Conservation (phyloP, 2,113 vertebrate species). For the Callocephalon fimbriatum region DNA sequence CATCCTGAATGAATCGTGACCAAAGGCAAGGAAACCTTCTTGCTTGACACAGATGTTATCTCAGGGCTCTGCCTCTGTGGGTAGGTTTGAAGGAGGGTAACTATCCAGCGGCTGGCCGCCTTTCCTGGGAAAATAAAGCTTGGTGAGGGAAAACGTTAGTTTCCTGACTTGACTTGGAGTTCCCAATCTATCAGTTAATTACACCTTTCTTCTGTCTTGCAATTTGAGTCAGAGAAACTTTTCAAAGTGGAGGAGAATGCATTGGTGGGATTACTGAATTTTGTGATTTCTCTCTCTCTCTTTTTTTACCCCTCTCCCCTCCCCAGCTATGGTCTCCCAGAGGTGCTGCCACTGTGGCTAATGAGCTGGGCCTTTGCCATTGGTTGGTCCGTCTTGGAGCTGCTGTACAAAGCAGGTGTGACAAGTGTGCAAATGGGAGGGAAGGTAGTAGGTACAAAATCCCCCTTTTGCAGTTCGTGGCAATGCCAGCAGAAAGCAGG, state of each 20-base stretch:
- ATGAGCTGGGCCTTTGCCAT: background rate
- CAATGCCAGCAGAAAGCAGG: background rate
- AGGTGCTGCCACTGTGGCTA: background rate
- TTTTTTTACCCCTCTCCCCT: no score
- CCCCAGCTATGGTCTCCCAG: background rate
- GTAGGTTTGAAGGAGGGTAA: background rate
- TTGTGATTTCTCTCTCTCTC: background rate
- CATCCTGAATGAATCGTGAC: background rate
- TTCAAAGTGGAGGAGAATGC: background rate
- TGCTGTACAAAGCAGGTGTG: background rate
- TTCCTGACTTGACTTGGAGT: background rate
- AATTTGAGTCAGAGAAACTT: background rate
- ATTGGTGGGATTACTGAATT: background rate
- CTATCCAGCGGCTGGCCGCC: background rate
- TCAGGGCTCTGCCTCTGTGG: background rate
- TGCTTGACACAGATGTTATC: background rate
- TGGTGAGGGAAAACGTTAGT: background rate
- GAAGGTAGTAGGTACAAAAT: background rate
- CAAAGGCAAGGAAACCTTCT: background rate
- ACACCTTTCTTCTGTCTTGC: background rate
- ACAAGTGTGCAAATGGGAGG: background rate
- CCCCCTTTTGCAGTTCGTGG: background rate
- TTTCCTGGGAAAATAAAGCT: background rate
- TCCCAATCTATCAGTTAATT: background rate
- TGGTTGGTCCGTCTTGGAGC: accelerated